These are phyloP conservation scores for Actinemys pallida DNA, from an alignment of 2,113 vertebrate genomes.

Conservation along the genomic window DNA sequence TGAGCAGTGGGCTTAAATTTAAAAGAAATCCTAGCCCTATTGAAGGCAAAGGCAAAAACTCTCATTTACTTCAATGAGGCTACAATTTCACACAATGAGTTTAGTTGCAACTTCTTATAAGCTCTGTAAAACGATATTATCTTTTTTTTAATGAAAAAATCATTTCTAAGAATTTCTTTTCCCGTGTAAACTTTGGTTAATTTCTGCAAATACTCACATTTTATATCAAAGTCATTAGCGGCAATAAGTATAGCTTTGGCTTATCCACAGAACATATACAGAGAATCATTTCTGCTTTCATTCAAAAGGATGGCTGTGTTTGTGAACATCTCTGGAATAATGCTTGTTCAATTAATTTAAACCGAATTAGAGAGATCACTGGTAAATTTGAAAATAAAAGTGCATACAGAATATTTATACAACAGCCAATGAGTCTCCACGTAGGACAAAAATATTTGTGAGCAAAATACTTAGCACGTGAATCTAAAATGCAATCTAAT, in stretches of 20 bases:
- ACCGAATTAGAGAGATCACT: not conserved
- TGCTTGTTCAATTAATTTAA: constrained; percentile 24
- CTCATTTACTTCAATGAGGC: not conserved
- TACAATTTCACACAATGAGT: not conserved
- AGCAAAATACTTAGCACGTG: not conserved
- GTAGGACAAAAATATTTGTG: not conserved
- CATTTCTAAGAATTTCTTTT: not conserved
- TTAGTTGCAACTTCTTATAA: not conserved
- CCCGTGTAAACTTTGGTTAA: not conserved
- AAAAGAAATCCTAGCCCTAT: not conserved
- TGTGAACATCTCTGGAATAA: not conserved
- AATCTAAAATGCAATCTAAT: not conserved
- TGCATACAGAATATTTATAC: constrained; percentile 27
- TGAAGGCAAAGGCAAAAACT: not conserved
- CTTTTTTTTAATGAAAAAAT: not conserved
- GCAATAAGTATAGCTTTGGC: not conserved
- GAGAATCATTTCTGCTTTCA: not conserved
- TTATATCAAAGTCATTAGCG: not conserved
- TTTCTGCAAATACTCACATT: not conserved
- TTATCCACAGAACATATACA: not conserved
- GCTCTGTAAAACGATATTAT: not conserved
- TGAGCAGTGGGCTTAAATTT: not conserved
- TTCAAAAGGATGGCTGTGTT: not conserved
- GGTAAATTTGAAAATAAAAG: constrained; percentile 44
- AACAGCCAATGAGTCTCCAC: not conserved